Conservation (phyloP, 2,888 invertebrate species). For the Platerodrilus igneus region DNA sequence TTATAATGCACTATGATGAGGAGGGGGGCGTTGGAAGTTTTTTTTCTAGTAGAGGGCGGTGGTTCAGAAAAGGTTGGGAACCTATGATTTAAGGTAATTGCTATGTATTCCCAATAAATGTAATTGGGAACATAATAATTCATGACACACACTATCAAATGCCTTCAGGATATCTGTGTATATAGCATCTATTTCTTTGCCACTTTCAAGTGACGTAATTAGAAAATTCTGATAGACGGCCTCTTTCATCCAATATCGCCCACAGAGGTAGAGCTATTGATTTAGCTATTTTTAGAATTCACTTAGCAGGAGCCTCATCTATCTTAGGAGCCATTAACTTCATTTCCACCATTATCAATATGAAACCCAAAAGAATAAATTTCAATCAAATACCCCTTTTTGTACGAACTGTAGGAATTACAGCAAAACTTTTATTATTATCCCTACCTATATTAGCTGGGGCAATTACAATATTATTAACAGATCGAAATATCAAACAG, state of each 20-base stretch:
- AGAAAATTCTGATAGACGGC: too few relatives aligned
- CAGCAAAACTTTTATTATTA: conserved; percentile 60
- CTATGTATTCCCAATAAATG: too few relatives aligned
- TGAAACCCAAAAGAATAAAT: conserved; percentile 57
- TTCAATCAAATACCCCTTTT: conserved; percentile 67
- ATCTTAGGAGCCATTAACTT: conserved; percentile 78
- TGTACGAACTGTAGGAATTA: conserved; percentile 67
- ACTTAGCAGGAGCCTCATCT: conserved; percentile 68
- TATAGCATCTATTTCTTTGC: too few relatives aligned
- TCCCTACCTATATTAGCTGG: conserved; percentile 73
- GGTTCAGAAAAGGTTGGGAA: too few relatives aligned
- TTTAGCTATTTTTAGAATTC: conserved; percentile 71
- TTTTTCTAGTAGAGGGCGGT: too few relatives aligned
- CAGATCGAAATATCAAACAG: conserved; percentile 76
- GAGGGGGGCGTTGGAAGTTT: too few relatives aligned
- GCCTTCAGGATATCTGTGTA: too few relatives aligned
- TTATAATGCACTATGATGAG: too few relatives aligned
- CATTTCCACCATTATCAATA: conserved; percentile 71
- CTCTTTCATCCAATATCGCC: conserved; percentile 58
- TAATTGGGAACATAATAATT: too few relatives aligned
- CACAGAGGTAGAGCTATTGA: conserved; percentile 68
- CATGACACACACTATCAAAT: too few relatives aligned
- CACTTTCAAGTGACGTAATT: too few relatives aligned
- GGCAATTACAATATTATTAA: conserved; percentile 73
- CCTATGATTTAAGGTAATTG: too few relatives aligned